Base-by-base conservation (phyloP, 2,888 invertebrate genomes). In the Clistopyga incitator region DNA sequence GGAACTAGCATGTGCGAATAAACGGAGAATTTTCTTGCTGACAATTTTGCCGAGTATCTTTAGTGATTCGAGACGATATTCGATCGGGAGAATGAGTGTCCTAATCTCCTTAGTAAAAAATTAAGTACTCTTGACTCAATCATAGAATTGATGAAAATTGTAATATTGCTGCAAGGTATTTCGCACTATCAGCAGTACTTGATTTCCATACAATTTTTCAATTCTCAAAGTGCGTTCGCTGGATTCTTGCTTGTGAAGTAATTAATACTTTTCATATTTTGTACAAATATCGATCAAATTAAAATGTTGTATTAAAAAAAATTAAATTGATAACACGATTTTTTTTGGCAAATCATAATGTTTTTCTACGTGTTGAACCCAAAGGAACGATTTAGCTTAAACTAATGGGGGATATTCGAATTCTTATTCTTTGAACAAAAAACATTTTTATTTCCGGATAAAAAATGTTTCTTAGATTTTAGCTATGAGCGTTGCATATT, bases 1-100 rank as follows among this genome's bases (percentile, higher is more conserved):
- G 38, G 34, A 29, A 34, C 61, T 13, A 18, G 47, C 52, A n/a
- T 38, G 64, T 29, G 50, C 13, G 50, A 74, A 47, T 23, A 23
- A 47, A 67, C 47, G 25, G 47, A n/a, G 23, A 4, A 23, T 11
- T 45, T 75, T 75, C 38, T 64, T 52, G 52, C 23, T 38, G 15
- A 38, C n/a, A 64, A 75, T 75, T 29, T 29, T 29, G 4, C 29
- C 38, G 70, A 70, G 54, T 71, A 71, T 54, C 71, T 56, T 38
- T 47, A 18, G 50, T 29, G 29, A 52, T 11, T 68, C 50, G 68
- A 29, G 25, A 68, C 50, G 68, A 67, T 25, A 25, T 52, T 50
- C 3, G 29, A 68, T 50, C 50, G 2, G 3, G 65, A 18, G 20
- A 38, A 38, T 42, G 67, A 25, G n/a, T 67, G 42, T 25, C 45